phyloP scores from a whole-genome alignment of 2,113 vertebrate species.

The Origma solitaria region DNA sequence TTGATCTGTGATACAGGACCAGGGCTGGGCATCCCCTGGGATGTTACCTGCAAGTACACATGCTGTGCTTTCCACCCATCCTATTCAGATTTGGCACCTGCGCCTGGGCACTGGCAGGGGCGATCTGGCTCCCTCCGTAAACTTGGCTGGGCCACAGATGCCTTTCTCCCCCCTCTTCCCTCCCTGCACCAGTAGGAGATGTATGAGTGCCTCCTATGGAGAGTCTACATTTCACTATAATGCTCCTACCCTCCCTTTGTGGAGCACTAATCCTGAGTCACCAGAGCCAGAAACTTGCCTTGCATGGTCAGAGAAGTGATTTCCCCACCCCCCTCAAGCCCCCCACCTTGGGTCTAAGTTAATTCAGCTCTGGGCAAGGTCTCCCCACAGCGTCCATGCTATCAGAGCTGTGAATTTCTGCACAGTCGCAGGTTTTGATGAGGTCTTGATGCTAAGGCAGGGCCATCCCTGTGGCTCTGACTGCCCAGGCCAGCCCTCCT shows the following conservation, averaged over 20 bases:
- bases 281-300: not conserved
- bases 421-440: accelerated
- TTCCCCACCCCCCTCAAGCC: not conserved
- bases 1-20: not conserved
- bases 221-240: slow-evolving; percentile 39
- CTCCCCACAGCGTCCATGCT: not conserved
- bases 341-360: not conserved
- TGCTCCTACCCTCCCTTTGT: slow-evolving; percentile 39
- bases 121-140: not conserved
- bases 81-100: not conserved
- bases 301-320: not conserved
- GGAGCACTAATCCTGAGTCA: slow-evolving; percentile 38
- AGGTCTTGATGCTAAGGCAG: not conserved
- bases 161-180: not conserved
- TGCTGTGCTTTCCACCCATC: not conserved
- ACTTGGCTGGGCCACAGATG: not conserved
- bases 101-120: not conserved
- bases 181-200: not conserved
- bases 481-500: not conserved
- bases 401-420: not conserved
- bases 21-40: not conserved
- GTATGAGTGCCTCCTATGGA: slow-evolving; percentile 43
- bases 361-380: slow-evolving; percentile 5
- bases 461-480: not conserved
- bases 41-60: not conserved